A percentile compares a stretch with the other conserved stretches of the same genome.
Conservation (phyloP, 2,888 invertebrate species). For the Helicoverpa assulta region DNA sequence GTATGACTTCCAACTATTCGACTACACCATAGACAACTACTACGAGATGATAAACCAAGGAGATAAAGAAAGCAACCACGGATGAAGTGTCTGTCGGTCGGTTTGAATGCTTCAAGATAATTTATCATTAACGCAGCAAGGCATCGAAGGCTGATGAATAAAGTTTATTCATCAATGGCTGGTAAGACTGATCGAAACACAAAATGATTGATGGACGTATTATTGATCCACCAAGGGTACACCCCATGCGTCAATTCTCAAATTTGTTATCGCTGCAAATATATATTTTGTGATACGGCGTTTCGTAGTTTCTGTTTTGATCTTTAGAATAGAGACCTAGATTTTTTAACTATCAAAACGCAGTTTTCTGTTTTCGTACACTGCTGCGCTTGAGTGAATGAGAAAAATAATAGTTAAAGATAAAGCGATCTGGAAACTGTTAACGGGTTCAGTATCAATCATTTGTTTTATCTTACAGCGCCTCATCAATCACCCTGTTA, state of each 20-base stretch:
- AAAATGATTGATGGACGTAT: constrained; percentile 69
- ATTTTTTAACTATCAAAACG: constrained; percentile 23
- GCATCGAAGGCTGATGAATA: constrained; percentile 69
- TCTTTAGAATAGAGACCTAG: constrained; percentile 31
- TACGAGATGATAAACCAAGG: constrained; percentile 89
- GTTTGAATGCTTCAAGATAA: constrained; percentile 61
- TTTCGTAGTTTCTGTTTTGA: constrained; percentile 40
- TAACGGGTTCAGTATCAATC: constrained; percentile 29
- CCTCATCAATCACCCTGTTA: constrained; percentile 55
- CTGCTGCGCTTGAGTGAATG: constrained; percentile 18
- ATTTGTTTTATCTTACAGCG: constrained; percentile 28
- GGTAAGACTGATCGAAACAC: constrained; percentile 72
- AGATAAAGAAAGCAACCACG: constrained; percentile 72
- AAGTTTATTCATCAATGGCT: constrained; percentile 67
- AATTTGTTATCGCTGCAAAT: constrained; percentile 60
- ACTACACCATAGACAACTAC: constrained; percentile 94
- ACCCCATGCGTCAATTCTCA: constrained; percentile 63
- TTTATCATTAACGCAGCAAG: constrained; percentile 61
- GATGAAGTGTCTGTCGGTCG: constrained; percentile 71
- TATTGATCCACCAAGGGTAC: constrained; percentile 62
- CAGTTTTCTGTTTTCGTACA: constrained; percentile 38
- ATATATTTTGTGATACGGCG: constrained; percentile 57
- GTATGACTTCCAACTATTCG: constrained; percentile 96
- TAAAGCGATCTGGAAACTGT: constrained; percentile 22
- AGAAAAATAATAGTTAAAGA: constrained; percentile 28